Percentiles rank a stretch among this genome's conserved stretches.
Conservation (phyloP, 2,888 invertebrate species). For the Euspilapteryx auroguttella region DNA sequence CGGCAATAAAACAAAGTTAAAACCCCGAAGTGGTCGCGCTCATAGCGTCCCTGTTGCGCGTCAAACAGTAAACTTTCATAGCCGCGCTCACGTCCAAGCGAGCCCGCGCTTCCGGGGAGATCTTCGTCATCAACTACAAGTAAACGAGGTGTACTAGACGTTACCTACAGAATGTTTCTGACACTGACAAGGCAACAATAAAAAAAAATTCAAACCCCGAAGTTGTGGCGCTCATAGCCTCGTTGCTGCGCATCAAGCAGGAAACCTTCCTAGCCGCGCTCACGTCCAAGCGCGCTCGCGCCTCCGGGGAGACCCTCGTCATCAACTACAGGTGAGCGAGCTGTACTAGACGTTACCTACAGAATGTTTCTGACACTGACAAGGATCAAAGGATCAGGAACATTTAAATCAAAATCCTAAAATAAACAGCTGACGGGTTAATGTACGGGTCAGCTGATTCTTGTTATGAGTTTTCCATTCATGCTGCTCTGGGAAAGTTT, state of each 20-base stretch:
- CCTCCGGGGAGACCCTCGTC: conserved; percentile 86
- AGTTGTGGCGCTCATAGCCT: conserved; percentile 83
- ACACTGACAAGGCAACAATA: too few species aligned
- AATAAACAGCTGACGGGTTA: too few species aligned
- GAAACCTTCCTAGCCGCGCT: conserved; percentile 87
- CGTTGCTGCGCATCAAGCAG: conserved; percentile 84
- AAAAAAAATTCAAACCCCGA: conserved; percentile 90
- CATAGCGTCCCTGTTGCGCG: conserved; percentile 85
- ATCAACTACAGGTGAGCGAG: conserved; percentile 92
- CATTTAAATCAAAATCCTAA: too few species aligned
- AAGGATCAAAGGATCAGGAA: too few species aligned
- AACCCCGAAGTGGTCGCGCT: conserved; percentile 86
- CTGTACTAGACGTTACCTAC: too few species aligned
- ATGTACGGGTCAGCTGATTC: too few species aligned
- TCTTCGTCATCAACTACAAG: conserved; percentile 91
- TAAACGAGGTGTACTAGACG: too few species aligned
- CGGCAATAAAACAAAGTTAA: too few species aligned
- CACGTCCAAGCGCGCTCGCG: conserved; percentile 82
- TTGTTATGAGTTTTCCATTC: too few species aligned
- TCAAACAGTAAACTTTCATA: conserved; percentile 84
- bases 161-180: too few species aligned
- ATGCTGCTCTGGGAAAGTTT: too few species aligned
- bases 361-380: too few species aligned
- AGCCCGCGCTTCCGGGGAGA: conserved; percentile 84
- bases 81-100: conserved; percentile 88